These are phyloP conservation scores for Microtus ochrogaster DNA, from an alignment of 2,113 vertebrate species.

Conservation along the genomic window DNA sequence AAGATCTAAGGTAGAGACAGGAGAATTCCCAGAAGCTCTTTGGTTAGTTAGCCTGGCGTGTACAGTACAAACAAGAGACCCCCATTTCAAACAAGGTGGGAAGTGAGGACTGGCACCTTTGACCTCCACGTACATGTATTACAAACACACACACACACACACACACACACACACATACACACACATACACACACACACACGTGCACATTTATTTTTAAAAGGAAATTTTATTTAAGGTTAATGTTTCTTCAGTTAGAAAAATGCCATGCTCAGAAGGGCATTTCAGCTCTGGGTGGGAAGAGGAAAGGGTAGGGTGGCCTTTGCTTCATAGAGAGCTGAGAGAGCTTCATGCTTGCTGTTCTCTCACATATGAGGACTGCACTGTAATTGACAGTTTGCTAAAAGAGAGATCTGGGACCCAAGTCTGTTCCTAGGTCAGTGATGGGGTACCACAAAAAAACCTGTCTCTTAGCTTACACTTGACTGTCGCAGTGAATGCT, in stretches of 20 bases:
- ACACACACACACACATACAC: neutral
- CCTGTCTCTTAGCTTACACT: neutral
- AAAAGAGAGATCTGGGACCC: neutral
- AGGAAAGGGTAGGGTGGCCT: neutral
- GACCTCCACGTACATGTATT: neutral
- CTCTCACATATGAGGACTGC: neutral
- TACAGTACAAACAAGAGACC: neutral
- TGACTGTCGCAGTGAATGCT: neutral
- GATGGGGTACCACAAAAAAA: neutral
- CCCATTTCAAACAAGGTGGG: neutral
- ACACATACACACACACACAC: neutral
- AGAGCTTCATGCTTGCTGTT: neutral
- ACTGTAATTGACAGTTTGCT: neutral
- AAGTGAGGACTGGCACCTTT: no score
- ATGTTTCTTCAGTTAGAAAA: constrained; percentile 13
- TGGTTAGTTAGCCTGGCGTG: neutral
- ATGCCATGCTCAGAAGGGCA: neutral
- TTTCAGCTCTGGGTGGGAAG: neutral
- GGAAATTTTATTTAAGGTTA: neutral
- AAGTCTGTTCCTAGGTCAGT: neutral
- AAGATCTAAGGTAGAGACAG: neutral
- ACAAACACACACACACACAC: neutral
- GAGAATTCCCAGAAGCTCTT: neutral
- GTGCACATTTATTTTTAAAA: neutral
- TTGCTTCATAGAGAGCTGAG: neutral